Base-by-base conservation (phyloP, 2,888 invertebrate species). In the Ochlodes sylvanus region DNA sequence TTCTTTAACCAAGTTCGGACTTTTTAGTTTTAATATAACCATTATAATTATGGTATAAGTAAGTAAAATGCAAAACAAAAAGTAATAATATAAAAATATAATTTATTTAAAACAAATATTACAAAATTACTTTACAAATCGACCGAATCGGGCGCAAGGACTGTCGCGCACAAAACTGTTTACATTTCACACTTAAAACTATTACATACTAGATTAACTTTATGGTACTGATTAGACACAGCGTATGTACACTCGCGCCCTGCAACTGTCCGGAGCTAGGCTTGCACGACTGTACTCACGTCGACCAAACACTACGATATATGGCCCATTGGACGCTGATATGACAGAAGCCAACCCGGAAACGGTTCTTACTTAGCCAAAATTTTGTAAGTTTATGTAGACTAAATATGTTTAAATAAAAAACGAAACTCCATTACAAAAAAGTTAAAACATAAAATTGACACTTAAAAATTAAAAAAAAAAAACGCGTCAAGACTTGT, bases 31-130 rank as follows among this genome's bases (percentile, higher is more conserved):
- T n/a, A n/a, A n/a, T n/a, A n/a, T n/a, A n/a, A n/a, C n/a, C n/a
- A n/a, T n/a, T n/a, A n/a, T n/a, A n/a, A n/a, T n/a, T n/a, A n/a
- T n/a, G n/a, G n/a, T n/a, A n/a, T n/a, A n/a, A n/a, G n/a, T n/a
- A n/a, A 7, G 38, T 19, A 21, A 56, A n/a, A n/a, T n/a, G n/a
- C 15, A 27, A 52, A 21, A 69, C 60, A 71, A 64, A 65, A 42
- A 57, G 62, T 4, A 70, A 65, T 71, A 71, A 72, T 81, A 80
- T 84, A 88, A 89, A 89, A 92, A 88, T 92, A 92, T 92, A 92
- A 92, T 92, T 92, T 92, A 92, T 88, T 92, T 85, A 85, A 89
- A 91, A 91, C 89, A 88, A 89, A 86, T 78, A 81, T 86, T 90
- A 92, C 89, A 91, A 89, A 91, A 76, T 79, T 80, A 85, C 82